Evolutionary conservation across 1,140 invertebrate genomes (phyloP), one percentile per base, ranked within the genome.

Genomic region (Trichonephila inaurata): DNA sequence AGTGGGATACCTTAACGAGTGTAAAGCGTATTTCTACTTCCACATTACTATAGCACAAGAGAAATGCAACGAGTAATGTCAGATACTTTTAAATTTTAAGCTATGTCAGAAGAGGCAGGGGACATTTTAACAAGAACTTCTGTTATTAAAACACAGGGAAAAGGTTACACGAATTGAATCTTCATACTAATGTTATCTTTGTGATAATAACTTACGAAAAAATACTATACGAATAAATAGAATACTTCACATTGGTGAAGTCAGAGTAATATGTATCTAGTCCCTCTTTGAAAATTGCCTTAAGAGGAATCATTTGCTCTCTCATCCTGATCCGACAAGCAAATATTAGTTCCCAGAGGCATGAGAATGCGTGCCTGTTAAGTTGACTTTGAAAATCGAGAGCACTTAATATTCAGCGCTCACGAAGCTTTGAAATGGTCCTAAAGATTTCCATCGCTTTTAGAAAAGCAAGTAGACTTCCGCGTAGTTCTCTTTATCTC

Each of bases 381-480:
- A 61, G 61, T 88, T 62, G 58, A 88, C 86, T 88, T 64, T 88
- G 86, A 88, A 88, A 64, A 64, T 88, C 86, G 24, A 88, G 86
- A 64, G 86, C 86, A 88, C 86, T 88, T 64, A 88, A 64, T 88
- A 66, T 88, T 88, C 86, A 62, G 40, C 28, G 10, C 58, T 77
- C 24, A 77, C 33, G 16, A 40, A 16, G 24, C 28, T 40, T 24
- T 40, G 72, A 77, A 77, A 77, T 77, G n/a, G 18, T 77, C 28
- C 33, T 77, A 77, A 19, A 77, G 33, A 77, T 77, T 77, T 40
- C 28, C 18, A 28, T 4, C 72, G 5, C 14, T 40, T 77, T 77
- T 14, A 19, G 28, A 33, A 77, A 28, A 7, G n/a, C 7, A 69
- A 69, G 66, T 24, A 8, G 12, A 28, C 66, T 69, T 69, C 66